These are phyloP conservation scores for Stegophylla sp. DNA, from an alignment of 2,888 invertebrate species.

Conservation along the genomic window DNA sequence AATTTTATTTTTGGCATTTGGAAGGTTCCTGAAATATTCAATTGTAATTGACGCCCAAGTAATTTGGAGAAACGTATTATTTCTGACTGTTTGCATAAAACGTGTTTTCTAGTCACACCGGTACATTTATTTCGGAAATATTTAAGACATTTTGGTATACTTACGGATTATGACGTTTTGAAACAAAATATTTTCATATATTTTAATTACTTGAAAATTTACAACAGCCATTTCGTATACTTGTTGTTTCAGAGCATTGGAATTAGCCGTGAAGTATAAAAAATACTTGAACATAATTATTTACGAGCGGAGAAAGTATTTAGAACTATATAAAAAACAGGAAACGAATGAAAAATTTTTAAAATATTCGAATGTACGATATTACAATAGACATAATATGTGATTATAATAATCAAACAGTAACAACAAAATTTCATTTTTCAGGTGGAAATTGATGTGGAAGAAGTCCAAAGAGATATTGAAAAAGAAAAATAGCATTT, in stretches of 20 bases:
- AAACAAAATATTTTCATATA: too few relatives aligned
- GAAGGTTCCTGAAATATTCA: too few relatives aligned
- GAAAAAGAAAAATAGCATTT: conserved; percentile 13
- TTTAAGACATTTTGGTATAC: too few relatives aligned
- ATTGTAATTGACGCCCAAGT: too few relatives aligned
- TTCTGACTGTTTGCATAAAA: too few relatives aligned
- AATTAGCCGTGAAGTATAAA: conserved; percentile 77
- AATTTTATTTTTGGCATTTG: too few relatives aligned
- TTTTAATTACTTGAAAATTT: too few relatives aligned
- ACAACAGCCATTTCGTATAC: conserved; percentile 8
- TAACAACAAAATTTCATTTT: neutral
- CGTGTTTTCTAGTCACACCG: too few relatives aligned
- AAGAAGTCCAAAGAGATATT: conserved; percentile 30
- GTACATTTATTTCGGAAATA: too few relatives aligned
- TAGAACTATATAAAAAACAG: conserved; percentile 69
- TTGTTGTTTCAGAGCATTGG: conserved; percentile 71
- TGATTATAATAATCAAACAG: neutral
- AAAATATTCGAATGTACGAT: conserved; percentile 60
- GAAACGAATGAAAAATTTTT: conserved; percentile 70
- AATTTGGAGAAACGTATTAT: too few relatives aligned
- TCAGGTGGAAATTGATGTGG: conserved; percentile 37
- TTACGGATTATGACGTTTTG: too few relatives aligned
- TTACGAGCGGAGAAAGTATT: conserved; percentile 72
- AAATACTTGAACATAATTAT: conserved; percentile 77
- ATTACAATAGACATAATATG: conserved; percentile 75